A percentile compares a stretch with the other conserved stretches of the same genome.
These are phyloP conservation scores for Cydia amplana DNA, from an alignment of 1,140 invertebrate species.

Conservation along the genomic window DNA sequence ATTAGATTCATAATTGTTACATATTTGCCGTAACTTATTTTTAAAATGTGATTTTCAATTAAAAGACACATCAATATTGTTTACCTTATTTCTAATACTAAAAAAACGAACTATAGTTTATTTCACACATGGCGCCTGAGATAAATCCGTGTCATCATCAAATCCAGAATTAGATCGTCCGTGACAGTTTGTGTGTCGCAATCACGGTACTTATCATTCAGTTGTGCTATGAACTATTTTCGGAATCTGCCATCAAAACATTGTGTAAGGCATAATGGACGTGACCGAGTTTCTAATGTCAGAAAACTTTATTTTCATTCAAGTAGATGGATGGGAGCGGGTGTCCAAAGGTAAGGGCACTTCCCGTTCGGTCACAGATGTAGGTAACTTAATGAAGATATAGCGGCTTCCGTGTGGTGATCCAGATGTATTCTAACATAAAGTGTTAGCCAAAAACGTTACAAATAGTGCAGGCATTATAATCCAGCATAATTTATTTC, in stretches of 20 bases:
- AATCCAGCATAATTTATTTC: too few species aligned
- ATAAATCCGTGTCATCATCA: neutral
- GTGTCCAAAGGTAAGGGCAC: too few species aligned
- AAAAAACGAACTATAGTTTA: too few species aligned
- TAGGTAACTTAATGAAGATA: neutral
- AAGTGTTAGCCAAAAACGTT: too few species aligned
- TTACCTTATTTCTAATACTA: too few species aligned
- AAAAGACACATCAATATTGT: too few species aligned
- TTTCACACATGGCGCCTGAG: neutral
- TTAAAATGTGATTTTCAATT: too few species aligned
- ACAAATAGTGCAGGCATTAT: too few species aligned
- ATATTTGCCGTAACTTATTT: too few species aligned
- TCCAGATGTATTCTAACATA: neutral
- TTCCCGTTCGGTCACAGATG: neutral
- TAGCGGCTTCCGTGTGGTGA: neutral
- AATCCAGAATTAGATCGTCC: neutral
- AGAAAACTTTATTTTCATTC: too few species aligned
- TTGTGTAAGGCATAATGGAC: conserved; percentile 1
- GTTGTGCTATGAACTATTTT: neutral
- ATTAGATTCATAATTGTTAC: too few species aligned
- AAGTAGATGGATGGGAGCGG: too few species aligned
- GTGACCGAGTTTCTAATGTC: neutral
- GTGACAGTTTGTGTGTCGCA: neutral
- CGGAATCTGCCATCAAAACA: neutral
- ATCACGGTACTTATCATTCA: neutral